These are phyloP conservation scores for Pachyramphus minor DNA, from an alignment of 2,113 vertebrate species.

Conservation along the genomic window DNA sequence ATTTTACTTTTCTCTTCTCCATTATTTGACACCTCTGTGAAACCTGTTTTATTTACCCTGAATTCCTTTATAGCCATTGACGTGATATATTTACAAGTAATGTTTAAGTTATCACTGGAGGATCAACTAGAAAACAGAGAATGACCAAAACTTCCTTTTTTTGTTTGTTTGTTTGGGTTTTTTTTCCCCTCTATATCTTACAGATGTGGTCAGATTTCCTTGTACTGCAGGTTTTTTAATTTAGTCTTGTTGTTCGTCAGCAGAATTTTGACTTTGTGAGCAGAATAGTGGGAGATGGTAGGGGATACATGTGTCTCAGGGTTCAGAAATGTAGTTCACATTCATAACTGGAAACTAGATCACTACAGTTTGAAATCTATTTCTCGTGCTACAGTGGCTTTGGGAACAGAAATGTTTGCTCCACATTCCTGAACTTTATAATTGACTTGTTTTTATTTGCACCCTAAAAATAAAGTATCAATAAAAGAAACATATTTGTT, in stretches of 20 bases:
- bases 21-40: not conserved
- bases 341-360: not conserved
- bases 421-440: not conserved
- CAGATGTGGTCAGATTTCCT: not conserved
- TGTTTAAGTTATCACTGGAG: not conserved
- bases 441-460: not conserved
- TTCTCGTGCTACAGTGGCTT: not conserved
- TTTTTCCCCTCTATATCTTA: not conserved
- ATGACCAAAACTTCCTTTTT: fast-evolving
- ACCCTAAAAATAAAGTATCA: not conserved
- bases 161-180: too few species aligned
- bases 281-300: not conserved
- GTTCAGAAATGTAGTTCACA: not conserved
- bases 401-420: not conserved
- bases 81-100: not conserved
- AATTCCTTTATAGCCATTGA: not conserved
- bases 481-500: not conserved
- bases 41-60: not conserved
- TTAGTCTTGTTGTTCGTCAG: not conserved
- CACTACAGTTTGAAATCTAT: not conserved
- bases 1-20: not conserved
- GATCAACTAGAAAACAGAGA: not conserved
- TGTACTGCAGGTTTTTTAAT: not conserved
- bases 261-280: not conserved
- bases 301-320: not conserved